Conservation (phyloP, 2,888 invertebrate species). For the Eueremaeus valkanovi region DNA sequence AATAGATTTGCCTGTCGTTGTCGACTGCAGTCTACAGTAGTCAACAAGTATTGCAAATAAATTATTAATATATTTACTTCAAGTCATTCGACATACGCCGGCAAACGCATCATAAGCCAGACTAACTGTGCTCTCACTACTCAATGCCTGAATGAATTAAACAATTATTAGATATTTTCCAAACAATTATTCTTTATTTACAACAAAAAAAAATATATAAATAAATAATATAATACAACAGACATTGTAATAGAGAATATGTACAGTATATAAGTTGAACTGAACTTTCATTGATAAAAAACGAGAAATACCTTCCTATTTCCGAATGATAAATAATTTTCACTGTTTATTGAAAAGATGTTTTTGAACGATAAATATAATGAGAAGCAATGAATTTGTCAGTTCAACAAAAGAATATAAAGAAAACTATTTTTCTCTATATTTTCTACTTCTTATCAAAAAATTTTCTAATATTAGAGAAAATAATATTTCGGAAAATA, state of each 20-base stretch:
- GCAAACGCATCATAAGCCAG: not conserved
- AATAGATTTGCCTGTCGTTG: not conserved
- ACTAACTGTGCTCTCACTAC: not conserved
- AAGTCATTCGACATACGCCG: constrained; percentile 17
- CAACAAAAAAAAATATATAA: not conserved
- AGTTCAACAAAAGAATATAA: not conserved
- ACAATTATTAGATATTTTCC: not conserved
- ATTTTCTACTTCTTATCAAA: no score
- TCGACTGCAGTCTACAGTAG: not conserved
- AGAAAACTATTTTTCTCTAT: not conserved
- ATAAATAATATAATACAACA: not conserved
- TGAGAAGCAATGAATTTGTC: constrained; percentile 10
- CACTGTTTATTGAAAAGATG: not conserved
- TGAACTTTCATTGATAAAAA: not conserved
- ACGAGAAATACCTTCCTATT: not conserved
- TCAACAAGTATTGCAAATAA: not conserved
- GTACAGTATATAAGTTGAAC: not conserved
- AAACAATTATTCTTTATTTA: not conserved
- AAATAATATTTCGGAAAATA: not conserved
- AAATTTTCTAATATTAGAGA: no score
- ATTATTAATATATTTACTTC: constrained; percentile 25
- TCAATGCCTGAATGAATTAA: constrained; percentile 31
- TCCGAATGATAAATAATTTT: not conserved
- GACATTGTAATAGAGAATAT: not conserved
- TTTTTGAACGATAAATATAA: constrained; percentile 10